Base-by-base conservation (phyloP, 2,113 vertebrate species). In the Mormoops blainvillei region DNA sequence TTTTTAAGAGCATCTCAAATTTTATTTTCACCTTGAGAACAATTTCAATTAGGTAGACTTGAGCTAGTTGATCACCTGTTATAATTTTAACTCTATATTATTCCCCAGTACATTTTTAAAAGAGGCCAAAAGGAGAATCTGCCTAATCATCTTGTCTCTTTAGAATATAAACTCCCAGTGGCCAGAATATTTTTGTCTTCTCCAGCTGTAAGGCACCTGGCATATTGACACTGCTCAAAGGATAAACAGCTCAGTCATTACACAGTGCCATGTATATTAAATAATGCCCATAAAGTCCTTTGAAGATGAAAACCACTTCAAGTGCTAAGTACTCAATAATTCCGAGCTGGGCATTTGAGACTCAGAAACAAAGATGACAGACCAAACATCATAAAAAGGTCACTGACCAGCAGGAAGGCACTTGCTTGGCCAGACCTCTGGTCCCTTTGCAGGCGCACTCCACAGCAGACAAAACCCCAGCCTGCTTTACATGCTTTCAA, bases 301-400 rank as follows among this genome's bases (percentile, higher is more conserved):
- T 93, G 97, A 97, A 92, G 84, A 96, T 88, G 92, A 95, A 97
- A 97, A 95, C n/a, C 87, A 94, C 95, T 84, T 93, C 89, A 94
- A 97, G 96, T 22, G 33, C 83, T 91, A 73, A 73, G 70, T 12
- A 12, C 13, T 61, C 58, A 61, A 28, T 41, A 73, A 96, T 84
- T 93, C 80, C 84, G 82, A 74, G 87, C 52, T 26, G 65, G 77
- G 91, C 77, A 67, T 87, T 54, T 95, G 70, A 91, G 91, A 84
- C 67, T 13, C 24, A 76, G 70, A 91, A 48, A 87, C 83, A 80
- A 87, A 87, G 91, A 84, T 24, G 87, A 95, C 87, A 94, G 78
- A 67, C 38, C 80, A 89, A 91, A 89, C 54, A 85, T 61, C 86
- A 82, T 36, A 74, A 67, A 76, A 92, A 95, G 86, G 93, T 87